A percentile compares a stretch with the other conserved stretches of the same genome.
phyloP scores from a whole-genome alignment of 1,140 invertebrate species.

The Drosophila arizonae region DNA sequence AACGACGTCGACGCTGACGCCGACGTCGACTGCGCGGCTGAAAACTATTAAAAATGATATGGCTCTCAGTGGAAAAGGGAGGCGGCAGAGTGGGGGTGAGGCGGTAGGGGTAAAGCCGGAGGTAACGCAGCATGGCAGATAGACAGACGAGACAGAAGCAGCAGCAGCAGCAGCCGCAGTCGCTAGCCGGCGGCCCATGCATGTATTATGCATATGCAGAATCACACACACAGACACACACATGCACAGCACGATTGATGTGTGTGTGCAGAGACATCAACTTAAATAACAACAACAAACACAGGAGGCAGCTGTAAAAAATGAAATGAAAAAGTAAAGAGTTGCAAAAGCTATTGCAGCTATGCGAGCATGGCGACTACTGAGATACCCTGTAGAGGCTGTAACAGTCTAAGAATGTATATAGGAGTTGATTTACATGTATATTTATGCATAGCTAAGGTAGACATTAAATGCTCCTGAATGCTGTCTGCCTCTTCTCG shows the following conservation, averaged over 20 bases:
- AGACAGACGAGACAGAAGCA: constrained; percentile 8
- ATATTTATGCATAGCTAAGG: too few species aligned
- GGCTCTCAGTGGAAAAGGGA: constrained; percentile 11
- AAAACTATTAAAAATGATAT: constrained; percentile 79
- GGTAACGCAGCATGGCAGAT: constrained; percentile 1
- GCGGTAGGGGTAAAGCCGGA: background rate
- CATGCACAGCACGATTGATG: constrained; percentile 34
- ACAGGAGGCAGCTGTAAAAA: constrained; percentile 11
- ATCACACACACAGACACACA: constrained; percentile 11
- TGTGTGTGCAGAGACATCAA: constrained; percentile 42
- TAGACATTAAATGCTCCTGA: too few species aligned
- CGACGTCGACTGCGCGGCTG: constrained; percentile 35
- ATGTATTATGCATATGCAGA: constrained; percentile 51
- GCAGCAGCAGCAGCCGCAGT: constrained; percentile 22
- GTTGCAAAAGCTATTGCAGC: too few species aligned
- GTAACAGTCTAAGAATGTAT: too few species aligned
- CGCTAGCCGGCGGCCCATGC: constrained; percentile 48
- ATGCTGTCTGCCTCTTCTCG: too few species aligned
- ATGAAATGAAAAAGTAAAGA: background rate
- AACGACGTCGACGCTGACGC: constrained; percentile 63
- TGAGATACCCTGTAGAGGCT: background rate
- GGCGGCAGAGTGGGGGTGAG: background rate
- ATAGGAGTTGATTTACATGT: too few species aligned
- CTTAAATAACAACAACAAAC: constrained; percentile 37
- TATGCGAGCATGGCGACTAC: background rate